phyloP scores from a whole-genome alignment of 2,113 vertebrate genomes.

The Protobothrops flavoviridis region DNA sequence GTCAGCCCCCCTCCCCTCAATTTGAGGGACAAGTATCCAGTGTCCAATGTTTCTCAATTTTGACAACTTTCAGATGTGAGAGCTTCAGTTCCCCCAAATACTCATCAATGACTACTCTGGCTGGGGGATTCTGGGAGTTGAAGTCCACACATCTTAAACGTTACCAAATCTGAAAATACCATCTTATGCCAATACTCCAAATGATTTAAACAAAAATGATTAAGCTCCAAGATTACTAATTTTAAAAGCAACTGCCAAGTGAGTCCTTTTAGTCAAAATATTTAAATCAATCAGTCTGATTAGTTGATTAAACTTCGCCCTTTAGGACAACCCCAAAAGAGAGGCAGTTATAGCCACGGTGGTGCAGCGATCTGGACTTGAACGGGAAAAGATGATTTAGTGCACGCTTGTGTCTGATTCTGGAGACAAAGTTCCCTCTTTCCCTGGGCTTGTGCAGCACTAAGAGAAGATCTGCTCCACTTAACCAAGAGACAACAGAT shows the following conservation, averaged over 20 bases:
- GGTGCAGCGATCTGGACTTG: background rate
- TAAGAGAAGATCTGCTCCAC: too few species aligned
- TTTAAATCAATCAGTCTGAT: background rate
- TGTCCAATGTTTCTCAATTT: background rate
- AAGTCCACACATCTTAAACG: background rate
- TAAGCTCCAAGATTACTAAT: too few species aligned
- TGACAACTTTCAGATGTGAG: background rate
- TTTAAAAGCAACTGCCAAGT: too few species aligned
- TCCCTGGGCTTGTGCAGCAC: too few species aligned
- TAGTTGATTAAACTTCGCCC: background rate
- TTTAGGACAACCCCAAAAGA: too few species aligned
- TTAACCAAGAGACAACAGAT: background rate
- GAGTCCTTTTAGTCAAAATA: too few species aligned
- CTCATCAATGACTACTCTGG: background rate
- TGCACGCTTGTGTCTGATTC: background rate
- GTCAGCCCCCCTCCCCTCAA: background rate
- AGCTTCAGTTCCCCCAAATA: background rate
- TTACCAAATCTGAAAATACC: too few species aligned
- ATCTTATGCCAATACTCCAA: too few species aligned
- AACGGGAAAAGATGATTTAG: background rate
- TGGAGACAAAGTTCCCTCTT: too few species aligned
- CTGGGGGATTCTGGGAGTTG: background rate
- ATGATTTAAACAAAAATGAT: too few species aligned
- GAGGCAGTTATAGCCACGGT: too few species aligned
- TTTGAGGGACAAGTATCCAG: background rate